Conservation (phyloP, 2,888 invertebrate genomes). For the Hyppa rectilinea region DNA sequence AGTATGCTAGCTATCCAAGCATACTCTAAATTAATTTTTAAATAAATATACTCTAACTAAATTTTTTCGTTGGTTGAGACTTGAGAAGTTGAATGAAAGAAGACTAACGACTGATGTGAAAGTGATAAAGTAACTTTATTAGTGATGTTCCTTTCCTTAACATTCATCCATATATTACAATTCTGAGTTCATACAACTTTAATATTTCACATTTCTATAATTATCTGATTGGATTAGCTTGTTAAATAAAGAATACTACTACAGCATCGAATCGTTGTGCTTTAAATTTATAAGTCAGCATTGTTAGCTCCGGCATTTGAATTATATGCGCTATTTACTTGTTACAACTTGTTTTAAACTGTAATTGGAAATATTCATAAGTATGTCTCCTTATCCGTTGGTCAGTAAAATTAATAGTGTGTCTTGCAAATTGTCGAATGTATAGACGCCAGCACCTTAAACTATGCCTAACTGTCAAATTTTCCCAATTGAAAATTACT, state of each 20-base stretch:
- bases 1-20: too few species aligned
- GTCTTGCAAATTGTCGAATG: not conserved
- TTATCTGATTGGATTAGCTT: not conserved
- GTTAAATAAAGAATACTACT: not conserved
- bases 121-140: too few species aligned
- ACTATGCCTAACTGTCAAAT: too few species aligned
- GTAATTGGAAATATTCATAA: not conserved
- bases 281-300: conserved; percentile 10
- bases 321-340: conserved; percentile 32
- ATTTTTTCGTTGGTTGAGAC: too few species aligned
- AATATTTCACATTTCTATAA: too few species aligned
- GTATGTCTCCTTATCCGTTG: not conserved
- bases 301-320: conserved; percentile 16
- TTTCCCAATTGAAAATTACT: too few species aligned
- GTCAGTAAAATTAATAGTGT: not conserved
- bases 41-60: too few species aligned
- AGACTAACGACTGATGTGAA: too few species aligned
- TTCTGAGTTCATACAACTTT: not conserved
- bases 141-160: not conserved
- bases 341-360: conserved; percentile 13
- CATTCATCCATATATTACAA: not conserved
- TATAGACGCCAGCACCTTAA: too few species aligned
- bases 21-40: too few species aligned
- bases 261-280: not conserved
- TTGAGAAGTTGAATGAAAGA: too few species aligned